Base-by-base conservation (phyloP, 2,888 invertebrate genomes). In the Eilema griseolum region DNA sequence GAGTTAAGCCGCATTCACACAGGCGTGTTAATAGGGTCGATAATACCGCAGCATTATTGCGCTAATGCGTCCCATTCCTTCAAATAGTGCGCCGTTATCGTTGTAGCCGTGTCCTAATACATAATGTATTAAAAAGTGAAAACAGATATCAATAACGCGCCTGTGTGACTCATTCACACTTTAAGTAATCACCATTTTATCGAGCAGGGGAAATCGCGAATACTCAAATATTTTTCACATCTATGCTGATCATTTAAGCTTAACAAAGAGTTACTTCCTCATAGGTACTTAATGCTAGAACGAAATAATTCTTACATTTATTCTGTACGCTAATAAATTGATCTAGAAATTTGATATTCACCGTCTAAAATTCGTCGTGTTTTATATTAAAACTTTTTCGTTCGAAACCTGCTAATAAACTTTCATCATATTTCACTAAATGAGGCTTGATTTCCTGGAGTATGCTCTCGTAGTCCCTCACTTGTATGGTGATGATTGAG, bases 351-450 rank as follows among this genome's bases (percentile, higher is more conserved):
- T 64, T 70, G 73, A 76, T 67, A 73, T 65, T 67, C 20, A n/a
- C 24, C 7, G 28, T 23, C 52, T 83, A 95, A 78, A 95, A 89
- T 74, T 95, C 94, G 74, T 95, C 94, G 75, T 91, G 92, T 77
- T 86, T 90, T 61, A 80, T 77, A 73, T 71, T 31, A 61, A 88
- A 80, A 7, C 73, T 75, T 61, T 87, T 86, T n/a, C 83, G 71
- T n/a, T 85, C 82, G 0, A 90, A 76, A 3, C 83, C 83, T 0
- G 84, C 82, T 3, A 90, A 33, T 56, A 92, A 72, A 52, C 75
- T 83, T 2, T 83, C 81, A 62, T 89, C 89, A 46, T 93, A 90
- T 8, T 83, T 83, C 56, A 71, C 80, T 33, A 94, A 59, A 76
- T 92, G 89, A 0, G 89, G 87, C 72, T 82, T 86, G 3, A 95